Evolutionary conservation across 2,113 vertebrate species (phyloP).

Genomic region (Sterna hirundo): DNA sequence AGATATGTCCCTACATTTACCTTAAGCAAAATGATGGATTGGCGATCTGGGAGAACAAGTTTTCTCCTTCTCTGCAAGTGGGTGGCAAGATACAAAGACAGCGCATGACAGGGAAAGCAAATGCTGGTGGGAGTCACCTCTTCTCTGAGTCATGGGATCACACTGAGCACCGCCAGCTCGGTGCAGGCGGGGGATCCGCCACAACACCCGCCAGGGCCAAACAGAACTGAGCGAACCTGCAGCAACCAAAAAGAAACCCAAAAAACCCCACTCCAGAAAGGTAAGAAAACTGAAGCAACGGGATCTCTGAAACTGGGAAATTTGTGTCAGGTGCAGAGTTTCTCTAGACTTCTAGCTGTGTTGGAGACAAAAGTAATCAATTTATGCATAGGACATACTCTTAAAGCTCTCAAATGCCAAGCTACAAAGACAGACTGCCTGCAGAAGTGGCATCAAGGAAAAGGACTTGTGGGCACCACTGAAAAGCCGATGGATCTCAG

Average conservation of each 20-base stretch:
- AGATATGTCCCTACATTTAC: neutral
- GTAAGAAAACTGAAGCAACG: neutral
- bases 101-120: neutral
- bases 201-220: neutral
- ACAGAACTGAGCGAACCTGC: neutral
- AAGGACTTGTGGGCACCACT: neutral
- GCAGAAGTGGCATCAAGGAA: neutral
- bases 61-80: neutral
- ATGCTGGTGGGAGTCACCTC: neutral
- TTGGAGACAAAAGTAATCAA: neutral
- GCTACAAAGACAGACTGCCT: neutral
- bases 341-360: neutral
- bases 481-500: neutral
- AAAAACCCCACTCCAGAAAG: accelerated
- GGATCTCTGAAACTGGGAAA: neutral
- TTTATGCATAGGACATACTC: accelerated
- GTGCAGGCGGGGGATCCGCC: accelerated
- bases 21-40: neutral
- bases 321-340: neutral
- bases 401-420: neutral
- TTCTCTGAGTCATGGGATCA: neutral
- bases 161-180: neutral
- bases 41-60: neutral
- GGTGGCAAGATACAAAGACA: neutral
- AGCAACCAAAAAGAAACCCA: neutral